Percentiles rank a stretch among this genome's conserved stretches.
phyloP scores from a whole-genome alignment of 2,888 invertebrate genomes.

The Subacronicta megacephala region DNA sequence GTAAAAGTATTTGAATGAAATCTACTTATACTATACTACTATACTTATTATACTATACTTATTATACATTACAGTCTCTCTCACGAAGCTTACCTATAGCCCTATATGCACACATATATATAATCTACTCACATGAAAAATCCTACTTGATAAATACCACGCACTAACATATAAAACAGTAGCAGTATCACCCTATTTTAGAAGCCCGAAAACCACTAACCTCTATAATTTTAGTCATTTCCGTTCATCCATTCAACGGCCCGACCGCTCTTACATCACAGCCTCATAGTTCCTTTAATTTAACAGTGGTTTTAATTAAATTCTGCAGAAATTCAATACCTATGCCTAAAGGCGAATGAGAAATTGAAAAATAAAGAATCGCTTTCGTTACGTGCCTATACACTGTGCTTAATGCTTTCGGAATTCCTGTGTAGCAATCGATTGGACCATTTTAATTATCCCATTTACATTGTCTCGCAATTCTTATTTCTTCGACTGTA shows the following conservation, averaged over 20 bases:
- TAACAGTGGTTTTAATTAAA: constrained; percentile 49
- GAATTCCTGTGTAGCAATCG: constrained; percentile 7
- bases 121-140: too few species aligned
- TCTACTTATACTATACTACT: too few species aligned
- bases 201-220: constrained; percentile 20
- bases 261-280: constrained; percentile 30
- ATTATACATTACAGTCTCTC: too few species aligned
- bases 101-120: too few species aligned
- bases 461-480: not conserved
- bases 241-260: constrained; percentile 18
- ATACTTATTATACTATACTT: too few species aligned
- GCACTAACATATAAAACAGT: constrained; percentile 1
- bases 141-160: constrained; percentile 7
- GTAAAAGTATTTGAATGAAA: too few species aligned
- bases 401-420: constrained; percentile 14
- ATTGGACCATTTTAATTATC: constrained; percentile 2
- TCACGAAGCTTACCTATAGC: too few species aligned
- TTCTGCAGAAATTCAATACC: constrained; percentile 29
- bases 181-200: constrained; percentile 15
- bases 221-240: constrained; percentile 30
- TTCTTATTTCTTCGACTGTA: too few species aligned
- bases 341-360: constrained; percentile 23
- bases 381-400: constrained; percentile 1
- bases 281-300: constrained; percentile 42
- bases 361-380: constrained; percentile 25